A percentile compares a stretch with the other conserved stretches of the same genome.
Evolutionary conservation across 2,797 vertebrate species (phyloP).

Genomic region (Orestias chungarensis): DNA sequence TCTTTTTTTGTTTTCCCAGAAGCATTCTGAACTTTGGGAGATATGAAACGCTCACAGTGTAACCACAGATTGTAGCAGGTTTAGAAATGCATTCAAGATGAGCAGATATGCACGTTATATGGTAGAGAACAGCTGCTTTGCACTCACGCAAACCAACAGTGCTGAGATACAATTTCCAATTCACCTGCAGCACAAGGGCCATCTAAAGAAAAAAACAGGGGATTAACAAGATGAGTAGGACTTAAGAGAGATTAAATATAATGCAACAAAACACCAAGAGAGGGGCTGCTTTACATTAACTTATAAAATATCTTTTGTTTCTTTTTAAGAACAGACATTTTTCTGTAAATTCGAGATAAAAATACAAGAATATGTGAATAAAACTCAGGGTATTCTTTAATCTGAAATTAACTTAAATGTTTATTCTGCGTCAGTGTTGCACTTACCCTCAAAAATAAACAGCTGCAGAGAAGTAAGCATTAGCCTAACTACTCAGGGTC

Average conservation of each 20-base stretch:
- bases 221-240: slow-evolving; percentile 86
- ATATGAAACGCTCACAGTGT: slow-evolving; percentile 81
- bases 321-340: slow-evolving; percentile 2
- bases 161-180: slow-evolving; percentile 99
- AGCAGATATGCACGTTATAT: slow-evolving; percentile 89
- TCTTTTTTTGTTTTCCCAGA: slow-evolving; percentile 14
- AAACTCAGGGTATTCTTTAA: slow-evolving; percentile 71
- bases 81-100: slow-evolving; percentile 85
- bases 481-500: slow-evolving; percentile 70
- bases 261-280: slow-evolving; percentile 67
- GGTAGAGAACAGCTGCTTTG: slow-evolving; percentile 94
- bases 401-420: slow-evolving; percentile 51
- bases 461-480: slow-evolving; percentile 67
- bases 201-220: slow-evolving; percentile 99
- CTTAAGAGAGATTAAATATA: slow-evolving; percentile 68
- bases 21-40: slow-evolving; percentile 12
- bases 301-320: neutral
- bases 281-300: slow-evolving; percentile 61
- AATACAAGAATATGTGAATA: slow-evolving; percentile 12
- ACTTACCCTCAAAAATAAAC: slow-evolving; percentile 76
- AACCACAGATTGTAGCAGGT: slow-evolving; percentile 89
- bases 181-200: slow-evolving; percentile 96
- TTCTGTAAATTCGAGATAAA: slow-evolving; percentile 48
- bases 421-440: slow-evolving; percentile 58
- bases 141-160: slow-evolving; percentile 98